Evolutionary conservation across 1,140 invertebrate genomes (phyloP).

Genomic region (Coenobita brevimanus): DNA sequence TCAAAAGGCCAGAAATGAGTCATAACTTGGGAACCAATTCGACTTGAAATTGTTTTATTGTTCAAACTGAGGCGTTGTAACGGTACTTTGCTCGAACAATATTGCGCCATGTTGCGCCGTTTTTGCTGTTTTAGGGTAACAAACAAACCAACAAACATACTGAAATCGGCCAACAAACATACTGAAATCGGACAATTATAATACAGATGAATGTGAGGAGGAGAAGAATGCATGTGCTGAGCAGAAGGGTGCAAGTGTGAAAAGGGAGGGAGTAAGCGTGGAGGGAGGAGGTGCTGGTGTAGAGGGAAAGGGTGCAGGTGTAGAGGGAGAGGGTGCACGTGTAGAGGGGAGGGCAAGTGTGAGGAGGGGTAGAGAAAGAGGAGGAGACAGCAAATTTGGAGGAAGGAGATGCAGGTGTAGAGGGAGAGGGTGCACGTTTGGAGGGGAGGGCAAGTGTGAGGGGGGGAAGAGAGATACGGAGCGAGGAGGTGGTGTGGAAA

Average conservation of each 20-base stretch:
- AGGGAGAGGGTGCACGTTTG: background rate
- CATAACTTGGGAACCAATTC: too few species aligned
- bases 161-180: too few species aligned
- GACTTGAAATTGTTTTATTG: too few species aligned
- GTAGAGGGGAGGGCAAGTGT: background rate
- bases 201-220: background rate
- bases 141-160: too few species aligned
- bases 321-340: constrained; percentile 28
- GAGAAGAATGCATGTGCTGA: constrained; percentile 19
- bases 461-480: background rate
- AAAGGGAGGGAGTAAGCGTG: background rate
- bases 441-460: background rate
- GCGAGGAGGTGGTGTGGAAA: background rate
- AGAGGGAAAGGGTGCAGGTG: constrained; percentile 5
- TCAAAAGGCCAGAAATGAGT: too few species aligned
- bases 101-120: too few species aligned
- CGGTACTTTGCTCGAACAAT: too few species aligned
- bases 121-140: too few species aligned
- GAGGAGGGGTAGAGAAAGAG: constrained; percentile 32
- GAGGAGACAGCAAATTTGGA: constrained; percentile 9
- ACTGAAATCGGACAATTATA: too few species aligned
- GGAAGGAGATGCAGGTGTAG: constrained; percentile 1
- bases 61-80: too few species aligned
- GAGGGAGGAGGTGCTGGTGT: constrained; percentile 16
- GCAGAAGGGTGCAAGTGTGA: constrained; percentile 23